These are phyloP conservation scores for Temnopleurus reevesii DNA, from an alignment of 53 echinoderm and acorn worm genomes.

Conservation along the genomic window DNA sequence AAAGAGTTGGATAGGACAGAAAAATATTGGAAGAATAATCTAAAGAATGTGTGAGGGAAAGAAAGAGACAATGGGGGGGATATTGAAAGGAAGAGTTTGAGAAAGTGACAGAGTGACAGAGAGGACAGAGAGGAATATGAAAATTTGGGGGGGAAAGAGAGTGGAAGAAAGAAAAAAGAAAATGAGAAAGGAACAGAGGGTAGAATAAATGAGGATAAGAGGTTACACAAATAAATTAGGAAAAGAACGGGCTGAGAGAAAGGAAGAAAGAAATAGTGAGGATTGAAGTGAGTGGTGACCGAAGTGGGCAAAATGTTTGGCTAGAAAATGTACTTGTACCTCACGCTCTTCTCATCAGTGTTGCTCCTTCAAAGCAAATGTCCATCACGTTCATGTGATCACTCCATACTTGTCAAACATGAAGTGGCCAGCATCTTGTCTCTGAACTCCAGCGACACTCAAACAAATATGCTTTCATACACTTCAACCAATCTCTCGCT, in stretches of 20 bases:
- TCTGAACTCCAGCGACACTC: not conserved
- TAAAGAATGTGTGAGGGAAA: no score
- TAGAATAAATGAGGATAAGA: not conserved
- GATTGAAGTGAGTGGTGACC: no score
- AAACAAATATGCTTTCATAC: constrained; percentile 6
- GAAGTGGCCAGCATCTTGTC: not conserved
- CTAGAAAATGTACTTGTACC: no score
- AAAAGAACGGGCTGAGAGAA: not conserved
- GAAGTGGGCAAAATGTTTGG: no score
- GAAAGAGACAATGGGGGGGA: no score
- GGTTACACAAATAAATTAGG: not conserved
- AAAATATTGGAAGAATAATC: no score
- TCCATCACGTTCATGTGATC: not conserved
- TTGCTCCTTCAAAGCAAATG: not conserved
- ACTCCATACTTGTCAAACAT: not conserved
- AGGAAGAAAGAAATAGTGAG: not conserved
- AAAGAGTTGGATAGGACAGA: no score
- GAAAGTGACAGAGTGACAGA: no score
- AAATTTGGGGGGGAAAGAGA: no score
- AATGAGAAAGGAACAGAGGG: not conserved
- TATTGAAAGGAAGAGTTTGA: no score
- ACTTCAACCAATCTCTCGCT: constrained; percentile 5
- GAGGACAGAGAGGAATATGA: no score
- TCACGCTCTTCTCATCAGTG: not conserved
- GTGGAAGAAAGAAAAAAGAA: no score